Evolutionary conservation across 2,113 vertebrate species (phyloP).

Genomic region (Cacatua alba): DNA sequence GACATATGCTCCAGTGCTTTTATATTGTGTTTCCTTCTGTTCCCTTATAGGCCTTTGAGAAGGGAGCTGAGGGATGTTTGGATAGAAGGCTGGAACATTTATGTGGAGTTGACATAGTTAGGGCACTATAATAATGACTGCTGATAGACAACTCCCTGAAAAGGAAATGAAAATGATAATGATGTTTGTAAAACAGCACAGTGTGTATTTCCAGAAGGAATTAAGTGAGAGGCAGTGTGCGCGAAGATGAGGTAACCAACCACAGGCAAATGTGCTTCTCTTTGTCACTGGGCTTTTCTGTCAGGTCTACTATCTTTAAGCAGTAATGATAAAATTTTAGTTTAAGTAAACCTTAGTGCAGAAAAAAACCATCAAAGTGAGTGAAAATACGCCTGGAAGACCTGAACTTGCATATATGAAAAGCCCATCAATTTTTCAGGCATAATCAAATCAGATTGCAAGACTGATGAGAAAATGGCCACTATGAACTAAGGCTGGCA

Average conservation of each 20-base stretch:
- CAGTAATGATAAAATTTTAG: neutral
- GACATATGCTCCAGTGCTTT: conserved; percentile 34
- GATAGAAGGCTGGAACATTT: neutral
- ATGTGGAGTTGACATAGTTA: neutral
- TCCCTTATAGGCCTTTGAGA: neutral
- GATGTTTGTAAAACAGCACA: neutral
- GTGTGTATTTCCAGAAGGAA: neutral
- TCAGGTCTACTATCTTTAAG: neutral
- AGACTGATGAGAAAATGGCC: neutral
- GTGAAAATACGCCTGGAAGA: neutral
- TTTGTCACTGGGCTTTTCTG: neutral
- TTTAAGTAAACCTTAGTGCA: neutral
- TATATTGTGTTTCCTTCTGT: conserved; percentile 36
- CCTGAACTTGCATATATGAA: neutral
- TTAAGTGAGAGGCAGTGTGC: neutral
- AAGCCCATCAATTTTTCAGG: neutral
- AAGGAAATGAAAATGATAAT: conserved; percentile 11
- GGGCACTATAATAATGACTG: neutral
- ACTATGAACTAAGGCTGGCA: neutral
- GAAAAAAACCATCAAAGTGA: neutral
- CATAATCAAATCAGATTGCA: neutral
- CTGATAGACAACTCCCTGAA: conserved; percentile 11
- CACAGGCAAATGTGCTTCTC: neutral
- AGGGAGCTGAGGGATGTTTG: conserved; percentile 12
- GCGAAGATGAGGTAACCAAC: neutral